Percentiles rank a stretch among this genome's conserved stretches.
phyloP scores from a whole-genome alignment of 2,797 vertebrate genomes.

The Pitangus sulphuratus region DNA sequence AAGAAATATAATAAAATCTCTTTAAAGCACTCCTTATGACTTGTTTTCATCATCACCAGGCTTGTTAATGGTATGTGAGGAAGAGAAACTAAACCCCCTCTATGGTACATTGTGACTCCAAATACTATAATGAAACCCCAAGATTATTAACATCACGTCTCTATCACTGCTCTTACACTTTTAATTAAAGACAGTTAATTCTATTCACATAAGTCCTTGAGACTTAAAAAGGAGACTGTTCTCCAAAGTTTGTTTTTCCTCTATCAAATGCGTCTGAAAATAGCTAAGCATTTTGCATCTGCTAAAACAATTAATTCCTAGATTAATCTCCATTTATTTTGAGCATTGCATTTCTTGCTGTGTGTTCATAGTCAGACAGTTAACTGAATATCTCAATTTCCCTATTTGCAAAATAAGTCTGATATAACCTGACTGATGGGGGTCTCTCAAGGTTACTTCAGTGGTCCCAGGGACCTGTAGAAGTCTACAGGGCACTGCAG shows the following conservation, averaged over 20 bases:
- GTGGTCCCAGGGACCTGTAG: neutral
- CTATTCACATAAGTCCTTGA: neutral
- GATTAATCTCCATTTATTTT: neutral
- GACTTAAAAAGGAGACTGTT: neutral
- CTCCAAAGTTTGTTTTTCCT: neutral
- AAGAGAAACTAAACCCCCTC: neutral
- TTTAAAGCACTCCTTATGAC: neutral
- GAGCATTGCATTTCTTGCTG: neutral
- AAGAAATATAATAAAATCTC: neutral
- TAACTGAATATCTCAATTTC: neutral
- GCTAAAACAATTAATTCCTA: neutral
- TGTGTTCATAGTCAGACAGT: neutral
- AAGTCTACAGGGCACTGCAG: neutral
- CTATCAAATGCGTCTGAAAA: neutral
- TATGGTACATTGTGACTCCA: neutral
- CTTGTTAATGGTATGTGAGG: neutral
- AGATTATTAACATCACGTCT: neutral
- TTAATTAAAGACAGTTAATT: neutral
- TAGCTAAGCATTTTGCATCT: neutral
- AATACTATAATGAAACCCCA: neutral
- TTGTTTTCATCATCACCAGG: neutral
- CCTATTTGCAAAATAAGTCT: neutral
- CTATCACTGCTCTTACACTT: neutral
- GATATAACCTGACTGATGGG: neutral
- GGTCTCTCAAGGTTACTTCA: neutral